Evolutionary conservation across 1,140 invertebrate species (phyloP).

Genomic region (Procambarus virginalis): DNA sequence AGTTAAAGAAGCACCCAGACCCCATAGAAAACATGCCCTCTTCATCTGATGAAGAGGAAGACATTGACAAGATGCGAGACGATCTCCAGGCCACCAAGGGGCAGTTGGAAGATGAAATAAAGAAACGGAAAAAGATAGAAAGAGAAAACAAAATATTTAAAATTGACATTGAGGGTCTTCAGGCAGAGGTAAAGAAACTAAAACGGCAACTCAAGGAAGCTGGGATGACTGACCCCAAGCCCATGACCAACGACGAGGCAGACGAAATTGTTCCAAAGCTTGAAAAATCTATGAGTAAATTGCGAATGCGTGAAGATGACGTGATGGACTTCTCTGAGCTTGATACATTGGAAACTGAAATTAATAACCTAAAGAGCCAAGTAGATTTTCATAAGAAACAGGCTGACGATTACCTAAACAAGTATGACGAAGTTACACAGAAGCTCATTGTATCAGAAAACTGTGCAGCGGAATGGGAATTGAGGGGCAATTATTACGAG

Average conservation of each 20-base stretch:
- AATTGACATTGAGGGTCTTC: slow-evolving; percentile 74
- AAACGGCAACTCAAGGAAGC: slow-evolving; percentile 72
- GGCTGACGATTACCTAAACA: slow-evolving; percentile 86
- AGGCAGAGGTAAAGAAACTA: slow-evolving; percentile 75
- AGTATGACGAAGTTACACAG: slow-evolving; percentile 83
- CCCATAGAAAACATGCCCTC: slow-evolving; percentile 79
- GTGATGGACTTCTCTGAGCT: slow-evolving; percentile 74
- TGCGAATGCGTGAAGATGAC: slow-evolving; percentile 82
- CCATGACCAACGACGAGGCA: slow-evolving; percentile 54
- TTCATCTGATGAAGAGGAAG: slow-evolving; percentile 88
- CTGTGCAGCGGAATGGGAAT: slow-evolving; percentile 63
- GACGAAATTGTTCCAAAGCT: slow-evolving; percentile 69
- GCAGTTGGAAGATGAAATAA: slow-evolving; percentile 88
- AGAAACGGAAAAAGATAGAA: slow-evolving; percentile 89
- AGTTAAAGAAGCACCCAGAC: slow-evolving; percentile 79
- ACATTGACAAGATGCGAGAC: slow-evolving; percentile 91
- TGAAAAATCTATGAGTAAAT: slow-evolving; percentile 83
- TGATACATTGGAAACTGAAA: slow-evolving; percentile 73
- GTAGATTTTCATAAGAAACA: slow-evolving; percentile 84
- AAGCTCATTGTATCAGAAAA: slow-evolving; percentile 84
- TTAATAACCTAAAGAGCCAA: slow-evolving; percentile 80
- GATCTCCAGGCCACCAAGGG: slow-evolving; percentile 93
- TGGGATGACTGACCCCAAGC: slow-evolving; percentile 71
- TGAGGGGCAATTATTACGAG: slow-evolving; percentile 65
- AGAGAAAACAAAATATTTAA: slow-evolving; percentile 85